A percentile compares a stretch with the other conserved stretches of the same genome.
phyloP scores from a whole-genome alignment of 1,140 invertebrate genomes.

The Tetramorium parvispinum region DNA sequence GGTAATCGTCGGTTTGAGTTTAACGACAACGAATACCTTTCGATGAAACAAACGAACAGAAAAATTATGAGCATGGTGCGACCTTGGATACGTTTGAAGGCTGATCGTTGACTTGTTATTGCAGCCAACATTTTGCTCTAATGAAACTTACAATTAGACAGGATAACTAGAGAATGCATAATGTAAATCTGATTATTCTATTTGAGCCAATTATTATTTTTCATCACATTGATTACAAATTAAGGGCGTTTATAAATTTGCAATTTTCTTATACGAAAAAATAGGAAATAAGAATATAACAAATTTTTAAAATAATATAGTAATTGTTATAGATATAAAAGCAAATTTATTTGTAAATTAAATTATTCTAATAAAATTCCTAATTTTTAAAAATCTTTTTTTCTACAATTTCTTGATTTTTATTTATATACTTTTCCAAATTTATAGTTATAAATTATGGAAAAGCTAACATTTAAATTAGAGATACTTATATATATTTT shows the following conservation, averaged over 20 bases:
- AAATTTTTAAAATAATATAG: background rate
- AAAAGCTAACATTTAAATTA: background rate
- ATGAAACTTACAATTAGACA: background rate
- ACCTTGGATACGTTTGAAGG: background rate
- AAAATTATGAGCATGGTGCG: constrained; percentile 3
- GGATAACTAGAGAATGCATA: background rate
- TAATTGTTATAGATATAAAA: background rate
- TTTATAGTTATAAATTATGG: too few species aligned
- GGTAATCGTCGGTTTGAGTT: background rate
- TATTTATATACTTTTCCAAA: background rate
- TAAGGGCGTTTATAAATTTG: too few species aligned
- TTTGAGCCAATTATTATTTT: constrained; percentile 2
- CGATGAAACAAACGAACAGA: background rate
- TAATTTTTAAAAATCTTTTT: background rate
- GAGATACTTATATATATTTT: background rate
- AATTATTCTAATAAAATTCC: background rate
- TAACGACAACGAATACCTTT: constrained; percentile 6
- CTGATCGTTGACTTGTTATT: constrained; percentile 12
- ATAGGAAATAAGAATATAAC: background rate
- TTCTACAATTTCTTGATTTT: background rate
- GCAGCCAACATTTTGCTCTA: background rate
- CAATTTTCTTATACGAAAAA: background rate
- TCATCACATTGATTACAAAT: background rate
- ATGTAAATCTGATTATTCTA: background rate
- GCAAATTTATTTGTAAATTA: background rate